Evolutionary conservation across 2,888 invertebrate genomes (phyloP).

Genomic region (Eulithis testata): DNA sequence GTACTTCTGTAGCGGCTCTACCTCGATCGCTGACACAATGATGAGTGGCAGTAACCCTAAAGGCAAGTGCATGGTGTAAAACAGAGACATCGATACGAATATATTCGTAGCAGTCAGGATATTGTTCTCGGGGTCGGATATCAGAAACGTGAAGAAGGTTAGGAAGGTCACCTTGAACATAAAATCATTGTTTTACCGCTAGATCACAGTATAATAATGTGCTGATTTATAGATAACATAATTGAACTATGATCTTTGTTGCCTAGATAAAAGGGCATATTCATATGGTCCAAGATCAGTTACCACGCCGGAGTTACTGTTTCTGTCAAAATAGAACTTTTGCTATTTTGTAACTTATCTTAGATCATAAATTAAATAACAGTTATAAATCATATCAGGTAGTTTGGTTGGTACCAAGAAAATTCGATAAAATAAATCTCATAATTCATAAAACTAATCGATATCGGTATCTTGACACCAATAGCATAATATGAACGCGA

Average conservation of each 20-base stretch:
- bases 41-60: conserved; percentile 92
- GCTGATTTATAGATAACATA: conserved; percentile 9
- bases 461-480: conserved; percentile 33
- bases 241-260: conserved; percentile 20
- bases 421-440: conserved; percentile 1
- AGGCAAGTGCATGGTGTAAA: conserved; percentile 94
- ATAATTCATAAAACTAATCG: conserved; percentile 22
- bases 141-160: conserved; percentile 93
- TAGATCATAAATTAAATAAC: no score
- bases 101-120: conserved; percentile 91
- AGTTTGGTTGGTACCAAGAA: background rate
- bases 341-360: no score
- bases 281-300: background rate
- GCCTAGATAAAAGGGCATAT: conserved; percentile 10
- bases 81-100: conserved; percentile 94
- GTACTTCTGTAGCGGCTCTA: conserved; percentile 70
- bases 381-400: no score
- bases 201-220: conserved; percentile 10
- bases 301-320: background rate
- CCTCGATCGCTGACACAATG: conserved; percentile 90
- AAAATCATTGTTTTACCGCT: conserved; percentile 43
- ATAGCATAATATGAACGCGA: conserved; percentile 18
- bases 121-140: conserved; percentile 87
- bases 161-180: conserved; percentile 90
- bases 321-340: no score